Percentiles rank a stretch among this genome's conserved stretches.
Conservation (phyloP, 2,888 invertebrate species). For the Pemphredon lugubris region DNA sequence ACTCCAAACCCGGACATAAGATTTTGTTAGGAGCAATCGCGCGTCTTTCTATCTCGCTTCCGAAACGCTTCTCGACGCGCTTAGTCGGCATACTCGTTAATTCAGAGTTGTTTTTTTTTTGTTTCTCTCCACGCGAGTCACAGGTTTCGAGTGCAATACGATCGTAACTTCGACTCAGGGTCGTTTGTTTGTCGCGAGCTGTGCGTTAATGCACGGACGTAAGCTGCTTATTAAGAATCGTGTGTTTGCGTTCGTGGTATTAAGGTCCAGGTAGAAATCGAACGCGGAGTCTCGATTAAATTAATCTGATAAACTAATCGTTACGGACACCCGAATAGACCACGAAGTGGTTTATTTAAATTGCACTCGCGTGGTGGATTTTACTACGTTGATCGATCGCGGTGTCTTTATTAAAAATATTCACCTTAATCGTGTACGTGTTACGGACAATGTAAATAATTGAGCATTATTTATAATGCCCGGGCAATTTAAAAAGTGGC, state of each 20-base stretch:
- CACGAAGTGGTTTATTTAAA: too few species aligned
- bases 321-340: too few species aligned
- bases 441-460: too few species aligned
- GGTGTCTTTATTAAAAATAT: too few species aligned
- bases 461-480: too few species aligned
- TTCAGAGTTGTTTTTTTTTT: too few species aligned
- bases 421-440: too few species aligned
- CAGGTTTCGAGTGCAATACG: not conserved
- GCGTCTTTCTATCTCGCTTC: slow-evolving; percentile 22
- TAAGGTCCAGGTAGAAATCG: not conserved
- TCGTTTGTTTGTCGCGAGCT: slow-evolving; percentile 11
- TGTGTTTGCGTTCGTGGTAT: slow-evolving; percentile 1
- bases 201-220: slow-evolving; percentile 16
- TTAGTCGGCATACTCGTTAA: not conserved
- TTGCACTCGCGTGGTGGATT: too few species aligned
- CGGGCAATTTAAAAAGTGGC: too few species aligned
- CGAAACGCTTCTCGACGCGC: not conserved
- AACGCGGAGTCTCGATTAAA: too few species aligned
- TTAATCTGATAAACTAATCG: too few species aligned
- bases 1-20: slow-evolving; percentile 20
- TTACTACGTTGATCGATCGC: too few species aligned
- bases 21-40: slow-evolving; percentile 39
- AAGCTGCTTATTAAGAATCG: slow-evolving; percentile 25
- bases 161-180: slow-evolving; percentile 27
- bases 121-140: not conserved